Evolutionary conservation across 2,113 vertebrate genomes (phyloP).

Genomic region (Marmota flaviventris): DNA sequence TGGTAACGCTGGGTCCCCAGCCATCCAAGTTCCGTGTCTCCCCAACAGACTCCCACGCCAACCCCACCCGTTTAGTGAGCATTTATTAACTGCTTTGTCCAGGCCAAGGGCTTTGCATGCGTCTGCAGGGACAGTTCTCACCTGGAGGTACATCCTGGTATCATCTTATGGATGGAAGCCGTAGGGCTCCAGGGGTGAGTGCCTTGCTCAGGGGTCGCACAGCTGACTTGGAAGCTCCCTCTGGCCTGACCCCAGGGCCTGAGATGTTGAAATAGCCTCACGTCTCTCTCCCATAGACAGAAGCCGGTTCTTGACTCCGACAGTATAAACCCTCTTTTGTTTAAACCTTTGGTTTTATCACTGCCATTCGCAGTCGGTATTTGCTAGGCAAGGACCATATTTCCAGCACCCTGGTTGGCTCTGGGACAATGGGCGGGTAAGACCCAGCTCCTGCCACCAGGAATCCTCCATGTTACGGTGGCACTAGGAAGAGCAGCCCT

Average conservation of each 20-base stretch:
- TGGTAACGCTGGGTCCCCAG: fast-evolving
- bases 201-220: not conserved
- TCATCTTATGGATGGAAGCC: not conserved
- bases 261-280: not conserved
- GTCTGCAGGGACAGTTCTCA: not conserved
- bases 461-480: no score
- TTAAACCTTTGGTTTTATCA: not conserved
- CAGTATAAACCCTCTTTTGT: not conserved
- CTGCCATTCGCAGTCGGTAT: not conserved
- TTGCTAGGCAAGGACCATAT: not conserved
- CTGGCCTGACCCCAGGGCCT: not conserved
- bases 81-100: no score
- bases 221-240: not conserved
- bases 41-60: not conserved
- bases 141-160: not conserved
- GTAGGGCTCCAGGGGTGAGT: not conserved
- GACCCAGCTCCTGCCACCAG: not conserved
- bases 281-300: not conserved
- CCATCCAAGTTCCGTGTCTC: not conserved
- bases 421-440: not conserved
- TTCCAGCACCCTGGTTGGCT: not conserved
- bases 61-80: no score
- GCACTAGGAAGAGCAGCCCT: not conserved
- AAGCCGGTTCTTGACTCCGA: not conserved
- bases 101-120: not conserved